Base-by-base conservation (phyloP, 2,888 invertebrate species). In the Linyphia triangularis region DNA sequence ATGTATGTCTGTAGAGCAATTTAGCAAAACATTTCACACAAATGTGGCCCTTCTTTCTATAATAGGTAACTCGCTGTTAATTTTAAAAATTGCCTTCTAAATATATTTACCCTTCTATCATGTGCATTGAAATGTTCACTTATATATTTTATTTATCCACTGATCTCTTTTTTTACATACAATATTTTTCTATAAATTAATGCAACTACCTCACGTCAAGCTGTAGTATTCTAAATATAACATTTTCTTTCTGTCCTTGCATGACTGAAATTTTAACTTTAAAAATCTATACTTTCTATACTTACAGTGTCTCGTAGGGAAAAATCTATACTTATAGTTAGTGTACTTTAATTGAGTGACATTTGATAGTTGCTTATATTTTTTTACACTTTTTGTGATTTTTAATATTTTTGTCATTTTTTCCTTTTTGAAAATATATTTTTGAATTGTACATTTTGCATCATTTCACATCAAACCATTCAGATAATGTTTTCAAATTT, bases 131-230 rank as follows among this genome's bases (percentile, higher is more conserved):
- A 61, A 61, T 59, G 19, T n/a, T 5, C 24, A 22, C 24, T 59
- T 30, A 6, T 2, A 67, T 19, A n/a, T 33, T 30, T 67, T 5
- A 67, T n/a, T 5, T 67, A 33, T 33, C 67, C 33, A 67, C 67
- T 67, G 67, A 67, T 67, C 67, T 67, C 2, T 6, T 33, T n/a
- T 19, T 57, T 73, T 69, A 10, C 24, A 22, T 22, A 26, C 13
- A 0, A 61, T 33, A 13, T 13, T 22, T 24, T 19, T 24, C 3
- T 59, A 1, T 51, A 26, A 19, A 19, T 63, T 65, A 28, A 28
- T 73, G 28, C n/a, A n/a, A 77, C 16, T 19, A 63, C 13, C 59
- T 28, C 63, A 40, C 51, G 81, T 69, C 81, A 82, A 82, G 81
- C 59, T 82, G 70, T 82, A 69, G 59, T 82, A 16, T 37, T 61